These are phyloP conservation scores for Polypedilum pembai DNA, from an alignment of 1,140 invertebrate genomes.

Conservation along the genomic window DNA sequence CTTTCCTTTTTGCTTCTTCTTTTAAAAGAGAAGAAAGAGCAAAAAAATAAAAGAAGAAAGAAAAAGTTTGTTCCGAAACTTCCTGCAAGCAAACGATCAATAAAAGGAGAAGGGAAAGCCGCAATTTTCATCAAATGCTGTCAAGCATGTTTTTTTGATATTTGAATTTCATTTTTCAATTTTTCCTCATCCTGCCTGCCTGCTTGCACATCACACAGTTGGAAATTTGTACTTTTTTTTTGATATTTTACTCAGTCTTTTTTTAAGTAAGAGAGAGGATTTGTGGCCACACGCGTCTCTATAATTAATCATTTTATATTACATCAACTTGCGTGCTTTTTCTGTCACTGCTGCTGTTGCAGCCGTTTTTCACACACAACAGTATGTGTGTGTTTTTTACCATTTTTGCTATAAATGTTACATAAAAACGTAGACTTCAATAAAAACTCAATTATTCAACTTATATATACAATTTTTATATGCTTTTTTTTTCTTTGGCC, in stretches of 20 bases:
- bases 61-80: too few relatives aligned
- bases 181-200: neutral
- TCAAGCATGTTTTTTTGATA: neutral
- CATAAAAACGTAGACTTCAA: too few relatives aligned
- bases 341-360: neutral
- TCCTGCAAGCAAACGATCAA: too few relatives aligned
- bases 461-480: neutral
- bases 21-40: too few relatives aligned
- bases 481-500: too few relatives aligned
- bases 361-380: neutral
- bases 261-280: neutral
- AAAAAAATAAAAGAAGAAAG: too few relatives aligned
- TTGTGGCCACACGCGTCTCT: constrained; percentile 7
- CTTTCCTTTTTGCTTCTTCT: too few relatives aligned
- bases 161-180: constrained; percentile 19
- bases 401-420: neutral
- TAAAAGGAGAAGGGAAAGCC: too few relatives aligned
- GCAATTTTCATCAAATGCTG: too few relatives aligned
- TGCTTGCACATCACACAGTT: too few relatives aligned
- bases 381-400: too few relatives aligned
- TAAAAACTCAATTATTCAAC: constrained; percentile 10
- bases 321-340: neutral
- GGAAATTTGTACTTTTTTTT: neutral
- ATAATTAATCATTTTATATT: constrained; percentile 20
- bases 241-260: neutral